These are phyloP conservation scores for Triops longicaudatus DNA, from an alignment of 1,140 invertebrate genomes.

Conservation along the genomic window DNA sequence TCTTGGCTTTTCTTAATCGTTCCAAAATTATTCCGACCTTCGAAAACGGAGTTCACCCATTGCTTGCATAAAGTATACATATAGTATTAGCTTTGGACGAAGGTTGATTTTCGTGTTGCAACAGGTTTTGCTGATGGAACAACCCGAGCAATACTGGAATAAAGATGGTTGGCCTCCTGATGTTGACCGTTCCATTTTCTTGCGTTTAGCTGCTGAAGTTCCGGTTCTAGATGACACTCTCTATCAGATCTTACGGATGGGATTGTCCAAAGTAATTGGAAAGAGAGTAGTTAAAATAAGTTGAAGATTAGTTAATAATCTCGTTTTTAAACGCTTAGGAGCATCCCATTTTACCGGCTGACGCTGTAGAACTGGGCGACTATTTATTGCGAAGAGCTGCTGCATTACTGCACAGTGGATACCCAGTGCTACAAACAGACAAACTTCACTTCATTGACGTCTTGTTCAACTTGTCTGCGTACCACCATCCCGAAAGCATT, in stretches of 20 bases:
- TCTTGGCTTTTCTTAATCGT: constrained; percentile 78
- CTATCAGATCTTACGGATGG: constrained; percentile 68
- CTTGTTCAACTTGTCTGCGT: constrained; percentile 80
- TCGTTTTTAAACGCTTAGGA: constrained; percentile 45
- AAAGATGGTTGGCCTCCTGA: constrained; percentile 92
- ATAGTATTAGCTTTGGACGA: neutral
- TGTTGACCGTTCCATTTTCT: constrained; percentile 63
- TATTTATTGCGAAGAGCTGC: constrained; percentile 75
- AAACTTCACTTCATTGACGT: constrained; percentile 80
- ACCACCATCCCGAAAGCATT: constrained; percentile 88
- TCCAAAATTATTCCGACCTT: constrained; percentile 61
- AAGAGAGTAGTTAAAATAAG: constrained; percentile 21
- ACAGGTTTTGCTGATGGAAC: constrained; percentile 70
- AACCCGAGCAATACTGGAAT: constrained; percentile 76
- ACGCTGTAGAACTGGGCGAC: constrained; percentile 76
- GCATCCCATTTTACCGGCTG: constrained; percentile 65
- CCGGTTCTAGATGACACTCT: constrained; percentile 67
- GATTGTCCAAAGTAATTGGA: constrained; percentile 57
- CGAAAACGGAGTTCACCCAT: constrained; percentile 61
- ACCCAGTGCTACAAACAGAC: constrained; percentile 53
- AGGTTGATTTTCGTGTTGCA: constrained; percentile 21
- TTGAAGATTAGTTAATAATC: neutral
- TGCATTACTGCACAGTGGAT: constrained; percentile 49
- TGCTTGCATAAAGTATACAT: constrained; percentile 66
- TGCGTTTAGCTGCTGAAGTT: constrained; percentile 76